Percentiles rank a stretch among this genome's conserved stretches.
Conservation (phyloP, 2,888 invertebrate genomes). For the Aquatica leii region DNA sequence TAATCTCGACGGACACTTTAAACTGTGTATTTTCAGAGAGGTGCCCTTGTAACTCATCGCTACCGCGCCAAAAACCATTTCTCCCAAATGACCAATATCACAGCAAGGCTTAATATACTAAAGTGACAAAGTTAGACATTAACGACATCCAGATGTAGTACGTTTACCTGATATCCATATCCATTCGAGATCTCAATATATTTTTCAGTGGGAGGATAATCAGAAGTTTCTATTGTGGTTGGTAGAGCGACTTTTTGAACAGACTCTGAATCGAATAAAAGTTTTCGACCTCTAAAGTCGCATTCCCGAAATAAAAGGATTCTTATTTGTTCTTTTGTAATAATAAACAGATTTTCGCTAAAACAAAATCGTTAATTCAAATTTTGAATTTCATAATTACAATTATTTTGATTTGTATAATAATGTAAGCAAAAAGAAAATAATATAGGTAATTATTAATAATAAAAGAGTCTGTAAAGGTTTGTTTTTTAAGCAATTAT, state of each 20-base stretch:
- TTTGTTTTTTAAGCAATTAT: too few relatives aligned
- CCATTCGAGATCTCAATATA: conserved; percentile 72
- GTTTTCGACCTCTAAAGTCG: conserved; percentile 80
- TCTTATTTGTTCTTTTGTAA: conserved; percentile 78
- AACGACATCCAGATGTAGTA: too few relatives aligned
- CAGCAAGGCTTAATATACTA: conserved; percentile 72
- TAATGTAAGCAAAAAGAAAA: too few relatives aligned
- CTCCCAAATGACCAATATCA: conserved; percentile 81
- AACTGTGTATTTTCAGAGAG: conserved; percentile 83
- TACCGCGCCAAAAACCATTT: conserved; percentile 92
- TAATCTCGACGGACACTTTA: conserved; percentile 56
- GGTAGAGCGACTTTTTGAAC: conserved; percentile 67
- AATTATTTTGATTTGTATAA: too few relatives aligned
- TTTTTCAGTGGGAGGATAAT: conserved; percentile 38
- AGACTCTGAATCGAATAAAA: conserved; percentile 84
- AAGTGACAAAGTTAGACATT: conserved; percentile 46
- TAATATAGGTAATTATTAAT: too few relatives aligned
- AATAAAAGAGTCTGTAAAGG: too few relatives aligned
- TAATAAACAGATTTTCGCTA: conserved; percentile 67
- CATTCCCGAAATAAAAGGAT: conserved; percentile 87
- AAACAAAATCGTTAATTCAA: conserved; percentile 40
- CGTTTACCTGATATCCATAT: conserved; percentile 69
- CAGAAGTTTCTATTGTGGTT: background rate
- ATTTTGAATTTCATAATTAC: too few relatives aligned
- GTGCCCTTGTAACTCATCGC: conserved; percentile 89